A percentile compares a stretch with the other conserved stretches of the same genome.
phyloP scores from a whole-genome alignment of 2,888 invertebrate genomes.

The Argyresthia albistria region DNA sequence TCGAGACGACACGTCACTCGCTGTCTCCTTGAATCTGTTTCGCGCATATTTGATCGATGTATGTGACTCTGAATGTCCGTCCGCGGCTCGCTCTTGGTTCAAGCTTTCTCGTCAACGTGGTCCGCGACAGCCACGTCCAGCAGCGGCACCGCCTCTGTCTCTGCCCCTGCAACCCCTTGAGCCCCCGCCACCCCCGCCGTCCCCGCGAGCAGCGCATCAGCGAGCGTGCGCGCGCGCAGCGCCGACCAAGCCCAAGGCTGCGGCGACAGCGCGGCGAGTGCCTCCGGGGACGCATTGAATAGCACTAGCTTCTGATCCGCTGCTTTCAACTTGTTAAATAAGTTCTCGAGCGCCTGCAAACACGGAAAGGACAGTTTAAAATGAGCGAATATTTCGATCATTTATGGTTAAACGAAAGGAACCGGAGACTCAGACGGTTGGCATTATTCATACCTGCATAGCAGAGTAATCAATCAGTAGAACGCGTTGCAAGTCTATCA shows the following conservation, averaged over 20 bases:
- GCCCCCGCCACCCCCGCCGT: conserved; percentile 8
- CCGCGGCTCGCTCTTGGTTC: too few species aligned
- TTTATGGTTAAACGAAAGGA: too few species aligned
- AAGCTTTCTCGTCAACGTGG: too few species aligned
- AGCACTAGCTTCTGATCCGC: conserved; percentile 65
- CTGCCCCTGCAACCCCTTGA: conserved; percentile 8
- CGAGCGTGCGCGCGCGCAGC: conserved; percentile 17
- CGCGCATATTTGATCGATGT: too few species aligned
- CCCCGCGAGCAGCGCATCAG: conserved; percentile 14
- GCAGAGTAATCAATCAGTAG: conserved; percentile 78
- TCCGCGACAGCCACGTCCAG: too few species aligned
- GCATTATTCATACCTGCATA: neutral
- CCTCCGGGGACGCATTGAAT: conserved; percentile 35
- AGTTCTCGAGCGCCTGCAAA: conserved; percentile 69
- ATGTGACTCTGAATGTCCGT: too few species aligned
- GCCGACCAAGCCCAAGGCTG: conserved; percentile 18
- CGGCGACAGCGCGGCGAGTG: conserved; percentile 18
- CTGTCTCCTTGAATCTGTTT: too few species aligned
- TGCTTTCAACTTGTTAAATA: conserved; percentile 68
- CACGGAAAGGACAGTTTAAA: neutral
- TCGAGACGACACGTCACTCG: too few species aligned
- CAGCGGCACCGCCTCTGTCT: conserved; percentile 12
- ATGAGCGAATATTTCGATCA: too few species aligned
- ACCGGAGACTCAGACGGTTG: too few species aligned
- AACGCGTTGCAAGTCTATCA: conserved; percentile 61